Evolutionary conservation across 2,888 invertebrate species (phyloP).

Genomic region (Nipponacmea schrenckii): DNA sequence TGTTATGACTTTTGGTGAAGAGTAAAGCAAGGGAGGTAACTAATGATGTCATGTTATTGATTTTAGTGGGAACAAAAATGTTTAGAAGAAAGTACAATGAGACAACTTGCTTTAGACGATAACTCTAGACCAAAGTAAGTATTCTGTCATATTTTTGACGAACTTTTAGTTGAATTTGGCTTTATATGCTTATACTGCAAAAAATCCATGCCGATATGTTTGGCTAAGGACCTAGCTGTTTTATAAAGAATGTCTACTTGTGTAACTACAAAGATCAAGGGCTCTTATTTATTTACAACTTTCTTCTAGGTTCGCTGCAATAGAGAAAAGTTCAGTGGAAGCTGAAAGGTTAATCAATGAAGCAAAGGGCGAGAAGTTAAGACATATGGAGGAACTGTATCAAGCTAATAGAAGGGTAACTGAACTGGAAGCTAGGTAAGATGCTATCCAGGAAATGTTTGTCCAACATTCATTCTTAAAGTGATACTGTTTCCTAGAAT

Average conservation of each 20-base stretch:
- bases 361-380: slow-evolving; percentile 85
- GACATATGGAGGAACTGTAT: slow-evolving; percentile 89
- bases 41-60: not conserved
- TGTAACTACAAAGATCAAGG: not conserved
- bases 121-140: slow-evolving; percentile 26
- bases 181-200: too few relatives aligned
- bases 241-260: too few relatives aligned
- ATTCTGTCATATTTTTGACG: not conserved
- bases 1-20: too few relatives aligned
- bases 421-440: slow-evolving; percentile 84
- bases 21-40: too few relatives aligned
- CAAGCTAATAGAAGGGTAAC: slow-evolving; percentile 86
- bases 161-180: too few relatives aligned
- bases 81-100: slow-evolving; percentile 83
- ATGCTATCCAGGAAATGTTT: slow-evolving; percentile 13
- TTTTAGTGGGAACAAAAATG: slow-evolving; percentile 82
- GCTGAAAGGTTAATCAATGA: slow-evolving; percentile 87
- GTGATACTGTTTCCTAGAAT: too few relatives aligned
- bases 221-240: too few relatives aligned
- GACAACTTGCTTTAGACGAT: slow-evolving; percentile 67
- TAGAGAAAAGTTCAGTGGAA: slow-evolving; percentile 79
- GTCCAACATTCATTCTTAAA: not conserved
- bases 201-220: too few relatives aligned
- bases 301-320: slow-evolving; percentile 75
- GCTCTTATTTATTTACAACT: too few relatives aligned